A percentile compares a stretch with the other conserved stretches of the same genome.
Evolutionary conservation across 2,888 invertebrate species (phyloP).

Genomic region (Atethmia centrago): DNA sequence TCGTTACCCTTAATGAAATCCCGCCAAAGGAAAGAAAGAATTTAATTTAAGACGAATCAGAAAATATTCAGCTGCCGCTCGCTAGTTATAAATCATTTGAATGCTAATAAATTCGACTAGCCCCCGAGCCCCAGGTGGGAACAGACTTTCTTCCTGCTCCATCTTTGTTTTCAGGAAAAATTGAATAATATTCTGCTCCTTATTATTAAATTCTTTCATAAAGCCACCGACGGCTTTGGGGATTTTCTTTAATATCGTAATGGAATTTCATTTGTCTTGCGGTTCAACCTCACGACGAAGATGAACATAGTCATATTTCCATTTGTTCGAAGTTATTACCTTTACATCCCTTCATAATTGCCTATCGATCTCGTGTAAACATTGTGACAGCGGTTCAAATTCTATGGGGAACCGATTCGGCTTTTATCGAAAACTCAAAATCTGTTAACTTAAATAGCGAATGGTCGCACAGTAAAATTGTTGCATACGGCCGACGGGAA

Average conservation of each 20-base stretch:
- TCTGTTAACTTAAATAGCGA: slow-evolving; percentile 44
- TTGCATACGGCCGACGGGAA: slow-evolving; percentile 41
- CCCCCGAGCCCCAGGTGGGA: slow-evolving; percentile 86
- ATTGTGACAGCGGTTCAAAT: slow-evolving; percentile 51
- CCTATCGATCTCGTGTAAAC: slow-evolving; percentile 62
- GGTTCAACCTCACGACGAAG: slow-evolving; percentile 73
- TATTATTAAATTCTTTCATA: slow-evolving; percentile 89
- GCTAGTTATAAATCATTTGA: slow-evolving; percentile 91
- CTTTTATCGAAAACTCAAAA: slow-evolving; percentile 52
- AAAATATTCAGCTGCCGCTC: slow-evolving; percentile 89
- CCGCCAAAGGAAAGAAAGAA: slow-evolving; percentile 90
- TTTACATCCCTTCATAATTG: slow-evolving; percentile 67
- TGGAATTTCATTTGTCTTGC: slow-evolving; percentile 86
- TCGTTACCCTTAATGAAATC: slow-evolving; percentile 89
- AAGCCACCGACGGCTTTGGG: slow-evolving; percentile 85
- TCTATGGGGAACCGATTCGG: slow-evolving; percentile 58
- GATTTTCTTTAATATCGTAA: slow-evolving; percentile 87
- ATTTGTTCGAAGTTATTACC: slow-evolving; percentile 66
- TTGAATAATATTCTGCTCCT: slow-evolving; percentile 88
- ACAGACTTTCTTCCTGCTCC: slow-evolving; percentile 86
- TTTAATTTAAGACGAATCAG: slow-evolving; percentile 90
- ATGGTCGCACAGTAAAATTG: slow-evolving; percentile 39
- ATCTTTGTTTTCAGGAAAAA: slow-evolving; percentile 88
- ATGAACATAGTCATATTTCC: slow-evolving; percentile 72
- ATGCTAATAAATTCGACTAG: slow-evolving; percentile 90